Conservation (phyloP, 2,113 vertebrate species). For the Monarcha castaneiventris region DNA sequence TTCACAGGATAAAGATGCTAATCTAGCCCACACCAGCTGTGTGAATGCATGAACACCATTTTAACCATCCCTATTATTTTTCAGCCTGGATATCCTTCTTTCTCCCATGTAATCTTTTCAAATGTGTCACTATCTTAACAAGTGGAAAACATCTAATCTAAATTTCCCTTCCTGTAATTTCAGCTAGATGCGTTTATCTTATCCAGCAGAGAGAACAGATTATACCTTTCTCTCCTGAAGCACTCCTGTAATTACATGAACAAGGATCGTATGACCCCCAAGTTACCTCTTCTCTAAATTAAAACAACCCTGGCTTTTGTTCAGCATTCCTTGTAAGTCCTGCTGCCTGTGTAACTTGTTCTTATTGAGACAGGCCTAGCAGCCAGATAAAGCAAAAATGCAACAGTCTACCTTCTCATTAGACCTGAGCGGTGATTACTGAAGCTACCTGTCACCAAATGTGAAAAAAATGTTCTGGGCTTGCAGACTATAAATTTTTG, state of each 20-base stretch:
- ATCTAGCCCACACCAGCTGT: not conserved
- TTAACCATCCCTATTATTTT: not conserved
- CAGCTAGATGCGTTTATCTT: not conserved
- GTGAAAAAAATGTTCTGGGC: not conserved
- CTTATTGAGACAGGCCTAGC: not conserved
- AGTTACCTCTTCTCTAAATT: not conserved
- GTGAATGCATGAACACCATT: not conserved
- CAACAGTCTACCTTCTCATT: not conserved
- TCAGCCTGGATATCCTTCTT: not conserved
- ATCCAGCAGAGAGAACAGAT: not conserved
- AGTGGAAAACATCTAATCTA: not conserved
- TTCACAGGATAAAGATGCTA: not conserved
- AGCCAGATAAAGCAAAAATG: not conserved
- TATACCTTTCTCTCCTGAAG: not conserved
- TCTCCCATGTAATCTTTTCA: not conserved
- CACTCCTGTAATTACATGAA: conserved; percentile 10
- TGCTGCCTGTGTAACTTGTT: not conserved
- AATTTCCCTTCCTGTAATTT: conserved; percentile 34
- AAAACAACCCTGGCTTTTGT: not conserved
- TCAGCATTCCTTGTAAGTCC: not conserved
- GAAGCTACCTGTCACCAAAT: not conserved
- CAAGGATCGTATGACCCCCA: not conserved
- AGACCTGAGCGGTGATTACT: not conserved
- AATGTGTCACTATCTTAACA: not conserved
- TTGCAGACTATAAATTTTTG: not conserved